Evolutionary conservation across 2,888 invertebrate genomes (phyloP).

Genomic region (Sphaeridia pumilis): DNA sequence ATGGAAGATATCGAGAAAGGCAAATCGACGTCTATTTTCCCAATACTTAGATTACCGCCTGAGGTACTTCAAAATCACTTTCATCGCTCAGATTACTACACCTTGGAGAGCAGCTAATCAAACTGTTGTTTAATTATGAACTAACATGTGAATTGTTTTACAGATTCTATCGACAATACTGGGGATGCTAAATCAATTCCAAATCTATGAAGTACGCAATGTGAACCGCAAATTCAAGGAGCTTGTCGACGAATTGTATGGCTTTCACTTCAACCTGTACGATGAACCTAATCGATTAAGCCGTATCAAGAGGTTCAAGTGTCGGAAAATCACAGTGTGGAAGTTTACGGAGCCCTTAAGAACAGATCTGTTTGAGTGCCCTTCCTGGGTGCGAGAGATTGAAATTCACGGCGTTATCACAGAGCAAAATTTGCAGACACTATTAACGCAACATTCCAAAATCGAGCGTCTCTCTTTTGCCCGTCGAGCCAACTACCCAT

Average conservation of each 20-base stretch:
- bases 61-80: too few relatives aligned
- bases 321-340: constrained; percentile 23
- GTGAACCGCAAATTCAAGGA: neutral
- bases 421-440: constrained; percentile 23
- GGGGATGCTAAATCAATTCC: neutral
- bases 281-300: constrained; percentile 5
- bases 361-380: constrained; percentile 20
- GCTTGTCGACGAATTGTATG: constrained; percentile 8
- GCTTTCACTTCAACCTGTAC: constrained; percentile 8
- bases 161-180: constrained; percentile 8
- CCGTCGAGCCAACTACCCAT: constrained; percentile 28
- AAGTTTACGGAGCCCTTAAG: constrained; percentile 17
- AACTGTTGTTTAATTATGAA: too few relatives aligned
- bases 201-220: neutral
- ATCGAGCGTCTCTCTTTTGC: constrained; percentile 25
- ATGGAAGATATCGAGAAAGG: too few relatives aligned
- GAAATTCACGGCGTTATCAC: constrained; percentile 28
- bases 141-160: too few relatives aligned
- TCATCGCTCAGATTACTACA: too few relatives aligned
- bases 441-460: constrained; percentile 22
- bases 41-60: too few relatives aligned
- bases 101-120: too few relatives aligned
- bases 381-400: constrained; percentile 24
- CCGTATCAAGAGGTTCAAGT: constrained; percentile 6
- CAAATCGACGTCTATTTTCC: too few relatives aligned